Evolutionary conservation across 1,140 invertebrate species (phyloP).

Genomic region (Amyelois transitella): DNA sequence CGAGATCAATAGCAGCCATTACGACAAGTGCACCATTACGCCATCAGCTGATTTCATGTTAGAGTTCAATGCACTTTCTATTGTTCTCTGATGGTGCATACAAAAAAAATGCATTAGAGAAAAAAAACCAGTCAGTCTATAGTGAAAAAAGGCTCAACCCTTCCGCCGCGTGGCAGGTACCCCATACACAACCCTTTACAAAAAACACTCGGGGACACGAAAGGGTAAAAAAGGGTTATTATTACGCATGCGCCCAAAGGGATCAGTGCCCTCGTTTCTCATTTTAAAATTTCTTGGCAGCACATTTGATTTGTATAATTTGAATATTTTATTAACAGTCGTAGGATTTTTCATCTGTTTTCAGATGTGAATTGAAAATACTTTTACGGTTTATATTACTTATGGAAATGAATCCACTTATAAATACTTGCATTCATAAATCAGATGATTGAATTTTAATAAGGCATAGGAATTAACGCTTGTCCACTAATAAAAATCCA

Average conservation of each 20-base stretch:
- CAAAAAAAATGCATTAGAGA: constrained; percentile 52
- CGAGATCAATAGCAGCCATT: constrained; percentile 57
- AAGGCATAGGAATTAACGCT: too few species aligned
- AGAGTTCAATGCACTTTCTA: constrained; percentile 67
- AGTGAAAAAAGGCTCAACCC: constrained; percentile 66
- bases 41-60: constrained; percentile 62
- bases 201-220: constrained; percentile 66
- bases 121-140: constrained; percentile 49
- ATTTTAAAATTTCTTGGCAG: constrained; percentile 49
- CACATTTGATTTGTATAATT: constrained; percentile 13
- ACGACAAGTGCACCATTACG: constrained; percentile 64
- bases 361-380: too few species aligned
- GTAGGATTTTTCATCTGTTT: too few species aligned
- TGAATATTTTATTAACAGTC: constrained; percentile 11
- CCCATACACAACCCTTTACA: constrained; percentile 67
- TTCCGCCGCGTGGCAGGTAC: constrained; percentile 64
- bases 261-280: constrained; percentile 63
- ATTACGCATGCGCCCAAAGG: constrained; percentile 62
- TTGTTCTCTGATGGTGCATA: constrained; percentile 49
- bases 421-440: too few species aligned
- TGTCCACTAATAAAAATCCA: too few species aligned
- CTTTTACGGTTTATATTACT: too few species aligned
- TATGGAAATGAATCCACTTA: too few species aligned
- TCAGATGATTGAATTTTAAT: too few species aligned
- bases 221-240: constrained; percentile 71